phyloP scores from a whole-genome alignment of 2,797 vertebrate species.

The Trachops cirrhosus region DNA sequence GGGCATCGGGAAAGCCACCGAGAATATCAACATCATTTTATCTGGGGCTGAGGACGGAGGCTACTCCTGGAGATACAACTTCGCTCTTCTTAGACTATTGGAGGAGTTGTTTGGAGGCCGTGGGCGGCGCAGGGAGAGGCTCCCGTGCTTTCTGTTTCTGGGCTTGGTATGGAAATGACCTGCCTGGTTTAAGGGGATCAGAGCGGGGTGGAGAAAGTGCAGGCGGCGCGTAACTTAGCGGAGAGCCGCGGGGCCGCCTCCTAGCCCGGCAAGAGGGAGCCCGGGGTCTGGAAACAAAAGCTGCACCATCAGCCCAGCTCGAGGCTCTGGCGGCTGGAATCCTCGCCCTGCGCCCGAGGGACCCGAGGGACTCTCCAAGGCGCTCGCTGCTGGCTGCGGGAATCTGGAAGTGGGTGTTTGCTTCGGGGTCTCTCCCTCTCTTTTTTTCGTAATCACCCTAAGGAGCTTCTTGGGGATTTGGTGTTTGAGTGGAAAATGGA shows the following conservation, averaged over 20 bases:
- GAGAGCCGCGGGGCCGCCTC: neutral
- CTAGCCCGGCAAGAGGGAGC: fast-evolving
- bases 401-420: neutral
- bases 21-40: no score
- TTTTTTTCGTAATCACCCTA: neutral
- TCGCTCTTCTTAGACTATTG: slow-evolving; percentile 37
- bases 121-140: neutral
- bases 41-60: neutral
- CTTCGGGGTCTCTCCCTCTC: neutral
- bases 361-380: neutral
- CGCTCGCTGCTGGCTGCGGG: neutral
- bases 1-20: neutral
- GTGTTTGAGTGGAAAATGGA: neutral
- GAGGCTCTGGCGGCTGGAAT: neutral
- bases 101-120: neutral
- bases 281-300: neutral
- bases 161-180: neutral
- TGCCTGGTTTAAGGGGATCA: neutral
- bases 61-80: neutral
- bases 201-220: neutral
- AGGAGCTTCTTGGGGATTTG: neutral
- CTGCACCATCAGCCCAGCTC: neutral
- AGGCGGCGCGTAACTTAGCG: neutral
- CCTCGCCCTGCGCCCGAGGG: neutral
- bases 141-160: neutral